Conservation (phyloP, 2,888 invertebrate genomes). For the Parnassius orleans region DNA sequence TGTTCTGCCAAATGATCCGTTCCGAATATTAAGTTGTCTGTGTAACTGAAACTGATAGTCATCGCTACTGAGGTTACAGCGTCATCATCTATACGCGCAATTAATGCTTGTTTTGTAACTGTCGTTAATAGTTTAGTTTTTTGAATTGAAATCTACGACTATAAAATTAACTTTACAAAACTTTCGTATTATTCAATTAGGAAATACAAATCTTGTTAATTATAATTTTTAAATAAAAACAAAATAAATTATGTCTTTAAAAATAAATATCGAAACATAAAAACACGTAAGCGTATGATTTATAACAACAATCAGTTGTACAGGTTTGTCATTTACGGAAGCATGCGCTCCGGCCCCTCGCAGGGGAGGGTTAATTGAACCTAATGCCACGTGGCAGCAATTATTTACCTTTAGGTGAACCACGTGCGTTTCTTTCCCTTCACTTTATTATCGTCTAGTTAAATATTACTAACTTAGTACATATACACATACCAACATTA, state of each 20-base stretch:
- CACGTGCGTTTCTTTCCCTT: slow-evolving; percentile 55
- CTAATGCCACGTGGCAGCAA: slow-evolving; percentile 70
- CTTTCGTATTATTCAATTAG: too few relatives aligned
- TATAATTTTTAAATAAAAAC: too few relatives aligned
- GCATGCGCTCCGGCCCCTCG: slow-evolving; percentile 55
- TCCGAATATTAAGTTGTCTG: slow-evolving; percentile 54
- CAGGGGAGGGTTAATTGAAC: slow-evolving; percentile 66
- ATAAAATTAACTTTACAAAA: too few relatives aligned
- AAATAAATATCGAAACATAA: neutral
- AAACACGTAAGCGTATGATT: slow-evolving; percentile 34
- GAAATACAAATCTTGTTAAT: too few relatives aligned
- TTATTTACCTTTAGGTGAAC: slow-evolving; percentile 72
- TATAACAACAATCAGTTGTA: slow-evolving; percentile 46
- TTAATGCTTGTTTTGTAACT: neutral
- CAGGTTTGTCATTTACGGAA: slow-evolving; percentile 53
- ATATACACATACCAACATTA: neutral
- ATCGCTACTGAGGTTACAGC: slow-evolving; percentile 30
- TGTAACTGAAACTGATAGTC: slow-evolving; percentile 45
- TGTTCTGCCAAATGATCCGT: slow-evolving; percentile 77
- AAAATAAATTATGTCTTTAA: too few relatives aligned
- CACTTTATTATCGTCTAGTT: slow-evolving; percentile 5
- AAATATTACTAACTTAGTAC: neutral
- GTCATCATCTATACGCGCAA: slow-evolving; percentile 17
- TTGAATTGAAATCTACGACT: too few relatives aligned
- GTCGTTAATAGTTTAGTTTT: too few relatives aligned